phyloP scores from a whole-genome alignment of 2,113 vertebrate genomes.

The Vulpes lagopus region DNA sequence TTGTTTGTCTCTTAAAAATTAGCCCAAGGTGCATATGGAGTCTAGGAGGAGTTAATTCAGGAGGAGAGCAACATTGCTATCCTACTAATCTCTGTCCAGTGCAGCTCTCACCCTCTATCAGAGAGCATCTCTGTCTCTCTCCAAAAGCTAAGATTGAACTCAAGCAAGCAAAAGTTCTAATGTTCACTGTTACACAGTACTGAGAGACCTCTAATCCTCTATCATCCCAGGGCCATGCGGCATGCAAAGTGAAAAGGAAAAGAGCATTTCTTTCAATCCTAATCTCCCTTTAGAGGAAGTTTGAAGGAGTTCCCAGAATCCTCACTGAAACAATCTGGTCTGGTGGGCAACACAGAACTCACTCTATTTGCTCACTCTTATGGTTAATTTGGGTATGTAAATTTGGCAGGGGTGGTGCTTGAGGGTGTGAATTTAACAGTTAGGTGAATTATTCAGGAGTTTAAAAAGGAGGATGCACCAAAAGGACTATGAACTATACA shows the following conservation, averaged over 20 bases:
- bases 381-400: neutral
- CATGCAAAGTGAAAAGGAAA: neutral
- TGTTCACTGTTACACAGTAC: fast-evolving
- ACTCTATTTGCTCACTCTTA: neutral
- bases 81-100: no score
- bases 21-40: neutral
- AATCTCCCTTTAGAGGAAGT: no score
- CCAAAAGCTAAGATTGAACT: neutral
- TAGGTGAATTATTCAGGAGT: neutral
- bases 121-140: neutral
- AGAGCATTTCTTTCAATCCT: fast-evolving
- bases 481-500: neutral
- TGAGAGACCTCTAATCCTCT: neutral
- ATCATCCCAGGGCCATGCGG: neutral
- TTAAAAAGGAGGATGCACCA: neutral
- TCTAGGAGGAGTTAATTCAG: neutral
- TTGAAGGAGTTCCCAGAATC: fast-evolving
- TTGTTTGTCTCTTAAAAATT: neutral
- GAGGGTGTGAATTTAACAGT: neutral
- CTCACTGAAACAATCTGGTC: fast-evolving
- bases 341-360: no score
- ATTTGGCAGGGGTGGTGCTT: fast-evolving
- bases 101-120: fast-evolving
- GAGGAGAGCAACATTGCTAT: neutral
- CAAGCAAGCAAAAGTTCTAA: neutral